phyloP scores from a whole-genome alignment of 2,113 vertebrate genomes.

The Mustela lutreola region DNA sequence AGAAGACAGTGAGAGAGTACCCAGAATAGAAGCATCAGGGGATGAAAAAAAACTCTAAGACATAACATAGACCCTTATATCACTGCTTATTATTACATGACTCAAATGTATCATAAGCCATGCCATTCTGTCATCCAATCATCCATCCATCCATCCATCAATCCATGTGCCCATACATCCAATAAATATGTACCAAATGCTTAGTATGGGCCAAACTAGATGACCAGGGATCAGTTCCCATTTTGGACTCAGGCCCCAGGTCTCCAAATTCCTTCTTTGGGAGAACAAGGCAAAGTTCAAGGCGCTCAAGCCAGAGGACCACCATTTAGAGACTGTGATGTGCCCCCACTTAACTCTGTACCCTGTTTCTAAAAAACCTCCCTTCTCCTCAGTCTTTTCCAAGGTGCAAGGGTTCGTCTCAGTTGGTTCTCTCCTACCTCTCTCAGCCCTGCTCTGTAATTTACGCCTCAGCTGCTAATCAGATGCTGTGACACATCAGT shows the following conservation, averaged over 20 bases:
- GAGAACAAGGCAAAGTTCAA: neutral
- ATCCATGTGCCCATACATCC: neutral
- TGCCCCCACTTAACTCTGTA: accelerated
- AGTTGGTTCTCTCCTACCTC: neutral
- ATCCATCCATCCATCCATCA: neutral
- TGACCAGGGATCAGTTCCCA: neutral
- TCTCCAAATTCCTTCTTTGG: neutral
- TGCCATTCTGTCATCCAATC: neutral
- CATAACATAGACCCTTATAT: neutral
- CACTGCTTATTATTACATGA: neutral
- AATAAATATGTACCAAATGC: neutral
- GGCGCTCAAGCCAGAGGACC: neutral
- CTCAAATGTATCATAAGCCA: neutral
- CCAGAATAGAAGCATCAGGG: neutral
- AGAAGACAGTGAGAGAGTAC: neutral
- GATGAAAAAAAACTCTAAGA: neutral
- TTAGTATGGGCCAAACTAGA: neutral
- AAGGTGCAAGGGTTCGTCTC: neutral
- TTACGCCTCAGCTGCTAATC: constrained; percentile 45
- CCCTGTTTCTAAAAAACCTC: neutral
- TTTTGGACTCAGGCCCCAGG: neutral
- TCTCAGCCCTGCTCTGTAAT: constrained; percentile 62
- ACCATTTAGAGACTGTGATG: neutral
- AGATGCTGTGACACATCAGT: constrained; percentile 63
- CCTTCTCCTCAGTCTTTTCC: neutral